A percentile compares a stretch with the other conserved stretches of the same genome.
Evolutionary conservation across 2,797 vertebrate species (phyloP).

Genomic region (Fratercula arctica): DNA sequence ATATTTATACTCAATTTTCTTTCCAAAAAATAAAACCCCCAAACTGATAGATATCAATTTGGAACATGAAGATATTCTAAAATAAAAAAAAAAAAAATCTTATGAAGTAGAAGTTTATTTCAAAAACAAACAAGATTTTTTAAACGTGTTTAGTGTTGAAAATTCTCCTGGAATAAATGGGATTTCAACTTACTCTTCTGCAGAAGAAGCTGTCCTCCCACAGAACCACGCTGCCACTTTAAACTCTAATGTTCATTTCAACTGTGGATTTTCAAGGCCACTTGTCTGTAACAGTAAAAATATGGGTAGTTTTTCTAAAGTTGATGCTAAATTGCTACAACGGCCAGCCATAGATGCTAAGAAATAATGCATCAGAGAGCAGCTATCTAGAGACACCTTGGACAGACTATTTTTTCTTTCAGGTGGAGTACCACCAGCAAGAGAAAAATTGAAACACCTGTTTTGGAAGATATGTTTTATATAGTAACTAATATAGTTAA

Average conservation of each 20-base stretch:
- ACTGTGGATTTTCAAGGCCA: background rate
- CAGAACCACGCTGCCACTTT: accelerated
- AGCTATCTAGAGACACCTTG: background rate
- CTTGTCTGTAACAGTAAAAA: background rate
- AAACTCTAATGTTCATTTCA: background rate
- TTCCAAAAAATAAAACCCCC: background rate
- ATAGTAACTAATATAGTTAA: accelerated
- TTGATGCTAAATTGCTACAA: background rate
- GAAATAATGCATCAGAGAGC: background rate
- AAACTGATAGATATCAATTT: background rate
- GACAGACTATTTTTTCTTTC: background rate
- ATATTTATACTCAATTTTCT: background rate
- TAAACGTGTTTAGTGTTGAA: background rate
- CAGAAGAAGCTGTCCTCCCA: background rate
- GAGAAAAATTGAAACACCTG: background rate
- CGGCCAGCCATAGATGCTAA: background rate
- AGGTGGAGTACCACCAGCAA: background rate
- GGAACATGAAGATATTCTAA: background rate
- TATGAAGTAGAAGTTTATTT: background rate
- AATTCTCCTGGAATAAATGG: background rate
- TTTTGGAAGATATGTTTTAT: background rate
- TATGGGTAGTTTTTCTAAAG: background rate
- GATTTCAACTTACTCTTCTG: background rate
- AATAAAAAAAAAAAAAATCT: background rate
- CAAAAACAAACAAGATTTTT: background rate